Evolutionary conservation across 2,797 vertebrate species (phyloP), one percentile per base, ranked within the genome.

Genomic region (Picus viridis): DNA sequence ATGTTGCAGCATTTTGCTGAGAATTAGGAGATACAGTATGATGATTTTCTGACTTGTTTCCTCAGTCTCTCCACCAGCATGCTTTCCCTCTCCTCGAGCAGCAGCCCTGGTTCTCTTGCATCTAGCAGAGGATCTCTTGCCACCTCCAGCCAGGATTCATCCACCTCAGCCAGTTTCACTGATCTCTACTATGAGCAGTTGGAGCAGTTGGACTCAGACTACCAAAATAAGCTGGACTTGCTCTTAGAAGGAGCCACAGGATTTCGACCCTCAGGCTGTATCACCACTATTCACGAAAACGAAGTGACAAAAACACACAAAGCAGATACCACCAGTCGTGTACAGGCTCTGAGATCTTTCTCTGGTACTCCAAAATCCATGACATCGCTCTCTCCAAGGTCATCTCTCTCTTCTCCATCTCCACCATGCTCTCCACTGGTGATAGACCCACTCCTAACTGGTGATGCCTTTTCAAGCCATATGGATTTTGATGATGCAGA

Each of bases 41-140:
- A 89, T 29, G n/a, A 7, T 83, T 93, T 94, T 92, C 81, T 96
- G 68, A 83, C 84, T 93, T 91, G 75, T 93, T 89, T 78, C 77
- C 67, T 79, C 97, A 99, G 99, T 97, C 98, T 99, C 68, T 99
- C 99, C 1, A 98, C 98, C 96, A 99, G 99, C 97, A 99, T 98
- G 81, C 98, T 99, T 93, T 99, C 99, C 72, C 98, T 99, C 79
- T 99, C 99, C n/a, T 99, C 99, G 0, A 99, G 99, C 94, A 99
- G 99, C 97, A 99, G 99, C 82, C 98, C 98, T 1, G 99, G 99
- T 5, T 99, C 99, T 10, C 98, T 99, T 49, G 97, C 99, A 2
- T 99, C 99, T 26, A 99, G 99, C 96, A 98, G 98, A 43, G 98
- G 99, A 79, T 99, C 99, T 14, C 97, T 99, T 90, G 98, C 98